Evolutionary conservation across 2,113 vertebrate genomes (phyloP), one percentile per base, ranked within the genome.

Genomic region (Craseonycteris thonglongyai): DNA sequence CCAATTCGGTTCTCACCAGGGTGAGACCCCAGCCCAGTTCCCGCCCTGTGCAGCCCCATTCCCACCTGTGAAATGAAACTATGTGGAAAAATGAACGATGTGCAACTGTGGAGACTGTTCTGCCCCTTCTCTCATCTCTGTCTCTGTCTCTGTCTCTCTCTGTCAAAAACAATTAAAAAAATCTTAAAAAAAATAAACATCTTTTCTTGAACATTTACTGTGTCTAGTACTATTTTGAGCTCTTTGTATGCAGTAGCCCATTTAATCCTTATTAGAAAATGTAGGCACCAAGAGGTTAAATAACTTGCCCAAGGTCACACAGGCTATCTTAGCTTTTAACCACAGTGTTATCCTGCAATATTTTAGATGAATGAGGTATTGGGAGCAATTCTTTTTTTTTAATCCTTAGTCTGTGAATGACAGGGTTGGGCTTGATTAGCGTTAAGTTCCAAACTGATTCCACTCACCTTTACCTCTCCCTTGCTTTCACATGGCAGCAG

Each of bases 201-300:
- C 82, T 15, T 65, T 91, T 84, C 42, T 82, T 76, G 19, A 78
- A 88, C 42, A 92, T 76, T 79, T 84, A 74, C 22, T 93, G 28
- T 90, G 54, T 59, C 76, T 72, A 84, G 19, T 86, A 68, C 35
- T 91, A 3, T 81, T 94, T 72, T 68, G 56, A 90, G 65, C 66
- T 91, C 56, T 90, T 92, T 61, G 35, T 28, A 71, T 21, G 0
- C 47, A 58, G 22, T 65, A 74, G 54, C 26, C 82, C 58, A 92
- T 66, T 88, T 80, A 75, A 79, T 66, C 54, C 65, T 85, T 85
- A 14, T 78, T 69, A 89, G 82, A 30, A 94, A 68, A 65, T 81
- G 90, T 56, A 79, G 88, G 79, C 45, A 88, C 66, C 56, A 35
- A 63, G 61, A 74, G 45, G 51, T 79, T 93, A 91, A 96, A 68